Percentiles rank a stretch among this genome's conserved stretches.
Evolutionary conservation across 2,113 vertebrate species (phyloP).

Genomic region (Halcyon malimbica): DNA sequence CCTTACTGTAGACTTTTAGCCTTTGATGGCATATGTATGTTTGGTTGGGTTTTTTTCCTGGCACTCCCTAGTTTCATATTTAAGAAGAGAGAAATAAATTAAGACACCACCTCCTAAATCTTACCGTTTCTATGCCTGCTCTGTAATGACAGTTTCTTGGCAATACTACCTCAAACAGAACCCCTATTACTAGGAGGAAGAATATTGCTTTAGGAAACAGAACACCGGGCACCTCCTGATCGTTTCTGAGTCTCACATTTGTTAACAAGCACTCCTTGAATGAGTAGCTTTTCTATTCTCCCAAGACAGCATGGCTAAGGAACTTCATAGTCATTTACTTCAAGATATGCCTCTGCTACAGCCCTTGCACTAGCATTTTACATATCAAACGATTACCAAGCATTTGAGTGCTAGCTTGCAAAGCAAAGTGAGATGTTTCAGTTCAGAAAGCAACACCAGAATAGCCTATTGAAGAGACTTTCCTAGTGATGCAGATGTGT

Average conservation of each 20-base stretch:
- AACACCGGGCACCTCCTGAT: not conserved
- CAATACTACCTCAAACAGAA: not conserved
- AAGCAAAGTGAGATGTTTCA: not conserved
- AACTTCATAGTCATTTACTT: not conserved
- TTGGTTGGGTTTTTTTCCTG: not conserved
- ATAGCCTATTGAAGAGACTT: not conserved
- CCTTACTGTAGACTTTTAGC: not conserved
- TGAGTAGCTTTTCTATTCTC: not conserved
- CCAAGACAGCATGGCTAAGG: not conserved
- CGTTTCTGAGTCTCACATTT: not conserved
- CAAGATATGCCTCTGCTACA: not conserved
- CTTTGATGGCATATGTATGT: not conserved
- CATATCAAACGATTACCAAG: not conserved
- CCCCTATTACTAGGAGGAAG: not conserved
- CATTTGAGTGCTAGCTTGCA: not conserved
- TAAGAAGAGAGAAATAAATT: not conserved
- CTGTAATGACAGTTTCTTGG: not conserved
- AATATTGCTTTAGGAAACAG: not conserved
- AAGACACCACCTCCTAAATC: not conserved
- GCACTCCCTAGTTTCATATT: not conserved
- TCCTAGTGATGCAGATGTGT: not conserved
- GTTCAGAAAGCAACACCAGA: not conserved
- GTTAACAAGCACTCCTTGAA: not conserved
- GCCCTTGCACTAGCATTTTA: not conserved
- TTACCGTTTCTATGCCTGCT: not conserved